A percentile compares a stretch with the other conserved stretches of the same genome.
Conservation (phyloP, 64 coral and sea anemone genomes). For the Dendronephthya gigantea region DNA sequence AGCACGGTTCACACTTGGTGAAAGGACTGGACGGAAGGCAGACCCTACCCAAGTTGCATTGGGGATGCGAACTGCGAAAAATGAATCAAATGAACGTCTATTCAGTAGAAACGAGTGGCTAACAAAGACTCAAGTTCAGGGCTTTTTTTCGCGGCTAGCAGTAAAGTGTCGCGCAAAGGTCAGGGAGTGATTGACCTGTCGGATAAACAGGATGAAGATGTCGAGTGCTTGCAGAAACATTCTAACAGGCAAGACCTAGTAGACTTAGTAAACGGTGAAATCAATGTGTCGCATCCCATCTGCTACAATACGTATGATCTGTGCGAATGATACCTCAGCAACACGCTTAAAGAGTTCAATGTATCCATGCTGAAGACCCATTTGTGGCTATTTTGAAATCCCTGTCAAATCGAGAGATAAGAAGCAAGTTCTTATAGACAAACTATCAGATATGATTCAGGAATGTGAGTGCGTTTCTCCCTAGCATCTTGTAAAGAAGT, state of each 20-base stretch:
- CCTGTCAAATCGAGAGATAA: not conserved
- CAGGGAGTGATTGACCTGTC: not conserved
- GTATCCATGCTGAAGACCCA: constrained; percentile 28
- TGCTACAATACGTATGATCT: not conserved
- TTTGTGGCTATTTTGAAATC: constrained; percentile 3
- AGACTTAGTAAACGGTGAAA: not conserved
- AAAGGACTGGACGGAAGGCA: constrained; percentile 36
- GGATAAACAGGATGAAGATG: not conserved
- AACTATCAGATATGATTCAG: too few species aligned
- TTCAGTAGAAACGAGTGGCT: constrained; percentile 38
- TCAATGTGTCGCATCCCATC: not conserved
- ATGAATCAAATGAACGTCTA: constrained; percentile 11
- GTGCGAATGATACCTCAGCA: not conserved
- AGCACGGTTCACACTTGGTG: constrained; percentile 39
- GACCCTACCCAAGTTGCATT: constrained; percentile 22
- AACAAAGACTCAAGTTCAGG: constrained; percentile 24
- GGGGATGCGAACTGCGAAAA: constrained; percentile 40
- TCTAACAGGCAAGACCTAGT: constrained; percentile 5
- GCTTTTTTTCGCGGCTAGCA: constrained; percentile 24
- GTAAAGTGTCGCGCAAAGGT: constrained; percentile 1
- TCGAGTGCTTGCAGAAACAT: not conserved
- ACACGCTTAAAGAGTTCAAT: constrained; percentile 10
- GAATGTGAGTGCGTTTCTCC: too few species aligned
- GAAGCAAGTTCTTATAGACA: too few species aligned
- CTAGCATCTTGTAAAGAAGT: too few species aligned